Base-by-base conservation (phyloP, 2,888 invertebrate genomes). In the Chrysopilus asiliformis region DNA sequence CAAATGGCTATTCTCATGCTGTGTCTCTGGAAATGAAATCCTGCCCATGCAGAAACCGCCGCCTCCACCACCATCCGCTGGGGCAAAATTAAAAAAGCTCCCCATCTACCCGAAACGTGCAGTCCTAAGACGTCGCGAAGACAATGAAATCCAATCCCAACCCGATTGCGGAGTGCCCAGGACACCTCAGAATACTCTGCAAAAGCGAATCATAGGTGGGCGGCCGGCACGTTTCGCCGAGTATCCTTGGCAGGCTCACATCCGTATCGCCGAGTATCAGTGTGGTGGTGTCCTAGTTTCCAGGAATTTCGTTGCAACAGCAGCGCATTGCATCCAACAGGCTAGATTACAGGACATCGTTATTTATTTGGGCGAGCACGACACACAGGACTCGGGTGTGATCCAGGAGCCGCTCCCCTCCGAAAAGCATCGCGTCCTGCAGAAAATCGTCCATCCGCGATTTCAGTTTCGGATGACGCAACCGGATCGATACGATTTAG, bases 241-340 rank as follows among this genome's bases (percentile, higher is more conserved):
- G 64, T 81, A 82, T 52, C 85, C 86, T 0, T 86, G 85, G 85
- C 85, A 85, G 55, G 83, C 82, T 0, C 85, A 85, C 49, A 79
- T 86, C 42, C 73, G 85, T 52, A 83, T 85, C 47, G 74, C 77
- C 0, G 78, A 81, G 47, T 85, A 78, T 52, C 85, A 85, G 51
- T 86, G 85, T 50, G 85, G 86, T 2, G 85, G 85, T 1, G 84
- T 84, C 0, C 58, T 85, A 69, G 79, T 85, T 20, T 82, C 81
- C 3, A 68, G 73, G 2, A 71, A 72, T 57, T 79, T 67, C 51
- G 78, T 85, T 3, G 81, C 82, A 1, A 85, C 84, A 0, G 84
- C 84, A 0, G 86, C 84, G 0, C 86, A 86, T 55, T 86, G 85
- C 56, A 80, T 85, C 36, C 77, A 83, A 25, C 73, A 80, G 32